Percentiles rank a stretch among this genome's conserved stretches.
These are phyloP conservation scores for Silurus lanzhouensis DNA, from an alignment of 2,797 vertebrate genomes.

Conservation along the genomic window DNA sequence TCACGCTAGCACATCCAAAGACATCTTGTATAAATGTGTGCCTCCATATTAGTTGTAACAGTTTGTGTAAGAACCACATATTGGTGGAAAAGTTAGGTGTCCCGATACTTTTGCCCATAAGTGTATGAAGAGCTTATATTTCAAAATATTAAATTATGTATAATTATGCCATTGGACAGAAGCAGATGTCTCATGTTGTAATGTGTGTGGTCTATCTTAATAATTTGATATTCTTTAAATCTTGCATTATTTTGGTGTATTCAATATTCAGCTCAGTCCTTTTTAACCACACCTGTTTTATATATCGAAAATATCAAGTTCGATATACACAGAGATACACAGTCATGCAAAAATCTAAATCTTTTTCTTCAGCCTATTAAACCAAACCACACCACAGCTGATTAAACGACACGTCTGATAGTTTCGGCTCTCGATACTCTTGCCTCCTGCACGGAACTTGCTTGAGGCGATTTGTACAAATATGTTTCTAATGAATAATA, in stretches of 20 bases:
- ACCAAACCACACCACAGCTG: conserved; percentile 28
- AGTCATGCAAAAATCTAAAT: neutral
- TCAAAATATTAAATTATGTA: neutral
- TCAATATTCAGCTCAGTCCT: neutral
- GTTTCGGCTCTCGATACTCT: conserved; percentile 29
- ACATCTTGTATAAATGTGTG: too few relatives aligned
- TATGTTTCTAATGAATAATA: conserved; percentile 47
- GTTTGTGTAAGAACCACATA: too few relatives aligned
- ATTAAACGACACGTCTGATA: conserved; percentile 40
- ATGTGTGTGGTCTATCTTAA: too few relatives aligned
- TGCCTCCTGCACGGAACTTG: conserved; percentile 15
- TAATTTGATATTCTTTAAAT: neutral
- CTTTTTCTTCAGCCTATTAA: conserved; percentile 3
- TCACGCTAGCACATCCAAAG: too few relatives aligned
- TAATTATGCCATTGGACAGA: neutral
- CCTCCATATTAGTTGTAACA: too few relatives aligned
- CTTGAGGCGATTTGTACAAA: conserved; percentile 38
- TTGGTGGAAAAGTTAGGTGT: too few relatives aligned
- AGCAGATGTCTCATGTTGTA: neutral
- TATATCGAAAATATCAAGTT: neutral
- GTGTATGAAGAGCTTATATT: neutral
- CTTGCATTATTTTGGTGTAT: neutral
- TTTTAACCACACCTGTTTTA: neutral
- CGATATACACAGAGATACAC: neutral
- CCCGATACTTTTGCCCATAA: too few relatives aligned